phyloP scores from a whole-genome alignment of 2,113 vertebrate species.

The Spea bombifrons region DNA sequence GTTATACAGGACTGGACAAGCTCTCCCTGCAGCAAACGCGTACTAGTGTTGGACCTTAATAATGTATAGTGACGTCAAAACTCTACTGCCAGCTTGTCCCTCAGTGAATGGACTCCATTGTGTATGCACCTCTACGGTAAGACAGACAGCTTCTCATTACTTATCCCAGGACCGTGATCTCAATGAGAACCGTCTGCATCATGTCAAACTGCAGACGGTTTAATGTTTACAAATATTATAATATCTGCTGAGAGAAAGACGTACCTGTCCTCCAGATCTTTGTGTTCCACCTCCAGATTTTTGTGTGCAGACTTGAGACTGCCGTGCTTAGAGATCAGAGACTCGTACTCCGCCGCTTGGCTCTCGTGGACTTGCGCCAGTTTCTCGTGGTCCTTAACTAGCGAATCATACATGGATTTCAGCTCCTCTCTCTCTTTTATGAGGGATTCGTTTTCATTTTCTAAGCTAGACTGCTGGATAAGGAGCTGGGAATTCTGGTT shows the following conservation, averaged over 20 bases:
- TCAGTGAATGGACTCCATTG: too few species aligned
- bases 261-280: constrained; percentile 92
- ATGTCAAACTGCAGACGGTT: too few species aligned
- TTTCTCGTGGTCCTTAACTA: constrained; percentile 91
- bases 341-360: constrained; percentile 87
- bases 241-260: background rate
- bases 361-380: constrained; percentile 89
- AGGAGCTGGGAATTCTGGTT: constrained; percentile 90
- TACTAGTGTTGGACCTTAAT: too few species aligned
- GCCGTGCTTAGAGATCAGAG: constrained; percentile 88
- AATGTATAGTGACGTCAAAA: too few species aligned
- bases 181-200: too few species aligned
- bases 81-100: too few species aligned
- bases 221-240: too few species aligned
- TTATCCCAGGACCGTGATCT: too few species aligned
- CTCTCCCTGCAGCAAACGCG: too few species aligned
- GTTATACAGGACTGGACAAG: too few species aligned
- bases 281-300: constrained; percentile 89
- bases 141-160: too few species aligned
- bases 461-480: constrained; percentile 84
- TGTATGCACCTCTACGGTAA: too few species aligned
- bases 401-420: constrained; percentile 81
- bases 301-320: constrained; percentile 87
- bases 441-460: constrained; percentile 82
- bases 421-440: constrained; percentile 88